phyloP scores from a whole-genome alignment of 1,140 invertebrate genomes.

The Eciton burchellii region DNA sequence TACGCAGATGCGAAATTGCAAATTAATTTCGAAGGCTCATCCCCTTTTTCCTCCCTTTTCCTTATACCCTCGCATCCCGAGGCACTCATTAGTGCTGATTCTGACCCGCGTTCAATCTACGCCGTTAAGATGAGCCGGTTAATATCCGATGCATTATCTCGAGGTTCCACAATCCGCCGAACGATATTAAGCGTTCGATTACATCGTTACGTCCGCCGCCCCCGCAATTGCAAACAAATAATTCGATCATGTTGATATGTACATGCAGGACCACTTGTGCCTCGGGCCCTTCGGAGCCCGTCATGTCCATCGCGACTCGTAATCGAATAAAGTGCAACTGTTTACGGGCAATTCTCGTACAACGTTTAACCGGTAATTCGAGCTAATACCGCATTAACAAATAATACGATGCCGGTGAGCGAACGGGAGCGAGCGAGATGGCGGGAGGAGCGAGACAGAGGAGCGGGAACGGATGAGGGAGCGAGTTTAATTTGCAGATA shows the following conservation, averaged over 20 bases:
- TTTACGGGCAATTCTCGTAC: slow-evolving; percentile 67
- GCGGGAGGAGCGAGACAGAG: neutral
- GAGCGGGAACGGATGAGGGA: slow-evolving; percentile 21
- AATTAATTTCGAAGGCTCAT: neutral
- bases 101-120: slow-evolving; percentile 9
- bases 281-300: slow-evolving; percentile 17
- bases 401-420: slow-evolving; percentile 42
- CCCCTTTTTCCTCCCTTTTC: neutral
- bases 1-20: neutral
- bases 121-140: slow-evolving; percentile 42
- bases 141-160: slow-evolving; percentile 41
- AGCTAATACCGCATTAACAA: slow-evolving; percentile 63
- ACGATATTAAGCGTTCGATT: slow-evolving; percentile 60
- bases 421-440: neutral
- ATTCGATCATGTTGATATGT: slow-evolving; percentile 58
- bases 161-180: slow-evolving; percentile 18
- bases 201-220: slow-evolving; percentile 42
- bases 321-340: slow-evolving; percentile 68
- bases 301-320: slow-evolving; percentile 33
- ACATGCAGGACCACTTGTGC: slow-evolving; percentile 9
- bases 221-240: slow-evolving; percentile 45
- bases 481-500: slow-evolving; percentile 57
- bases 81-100: slow-evolving; percentile 16
- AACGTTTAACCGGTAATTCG: slow-evolving; percentile 66
- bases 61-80: neutral